phyloP scores from a whole-genome alignment of 2,888 invertebrate genomes.

The Synanthedon formicaeformis region DNA sequence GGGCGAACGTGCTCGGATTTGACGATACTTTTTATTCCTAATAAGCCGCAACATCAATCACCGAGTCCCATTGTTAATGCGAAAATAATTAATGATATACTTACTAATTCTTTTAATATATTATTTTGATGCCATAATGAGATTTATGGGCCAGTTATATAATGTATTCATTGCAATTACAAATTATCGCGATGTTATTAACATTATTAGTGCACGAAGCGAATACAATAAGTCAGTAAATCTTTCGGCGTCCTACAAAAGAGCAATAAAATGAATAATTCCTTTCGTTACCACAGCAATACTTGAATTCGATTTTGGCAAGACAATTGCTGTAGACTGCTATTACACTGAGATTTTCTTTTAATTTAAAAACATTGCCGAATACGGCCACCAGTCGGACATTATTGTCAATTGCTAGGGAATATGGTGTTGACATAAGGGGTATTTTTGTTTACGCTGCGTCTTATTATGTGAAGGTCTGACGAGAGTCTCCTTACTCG shows the following conservation, averaged over 20 bases:
- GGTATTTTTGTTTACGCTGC: constrained; percentile 20
- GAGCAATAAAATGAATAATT: not conserved
- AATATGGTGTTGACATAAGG: constrained; percentile 24
- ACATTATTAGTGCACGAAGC: constrained; percentile 5
- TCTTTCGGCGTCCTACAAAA: constrained; percentile 12
- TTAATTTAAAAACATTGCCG: constrained; percentile 23
- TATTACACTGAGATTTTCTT: constrained; percentile 29
- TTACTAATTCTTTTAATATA: not conserved
- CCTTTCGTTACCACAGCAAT: not conserved
- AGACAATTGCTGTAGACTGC: constrained; percentile 12
- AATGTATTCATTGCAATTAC: constrained; percentile 1
- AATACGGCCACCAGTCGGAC: constrained; percentile 21
- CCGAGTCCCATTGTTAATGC: not conserved
- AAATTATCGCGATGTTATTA: not conserved
- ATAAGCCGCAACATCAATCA: constrained; percentile 1
- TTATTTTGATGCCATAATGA: not conserved
- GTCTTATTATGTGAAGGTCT: constrained; percentile 12
- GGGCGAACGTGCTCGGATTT: constrained; percentile 44
- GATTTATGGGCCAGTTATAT: constrained; percentile 1
- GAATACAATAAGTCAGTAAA: constrained; percentile 34
- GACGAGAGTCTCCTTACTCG: constrained; percentile 22
- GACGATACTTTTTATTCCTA: constrained; percentile 16
- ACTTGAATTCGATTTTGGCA: constrained; percentile 18
- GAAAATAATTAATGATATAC: not conserved
- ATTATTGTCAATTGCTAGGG: constrained; percentile 34